Conservation (phyloP, 2,113 vertebrate species). For the Daboia siamensis region DNA sequence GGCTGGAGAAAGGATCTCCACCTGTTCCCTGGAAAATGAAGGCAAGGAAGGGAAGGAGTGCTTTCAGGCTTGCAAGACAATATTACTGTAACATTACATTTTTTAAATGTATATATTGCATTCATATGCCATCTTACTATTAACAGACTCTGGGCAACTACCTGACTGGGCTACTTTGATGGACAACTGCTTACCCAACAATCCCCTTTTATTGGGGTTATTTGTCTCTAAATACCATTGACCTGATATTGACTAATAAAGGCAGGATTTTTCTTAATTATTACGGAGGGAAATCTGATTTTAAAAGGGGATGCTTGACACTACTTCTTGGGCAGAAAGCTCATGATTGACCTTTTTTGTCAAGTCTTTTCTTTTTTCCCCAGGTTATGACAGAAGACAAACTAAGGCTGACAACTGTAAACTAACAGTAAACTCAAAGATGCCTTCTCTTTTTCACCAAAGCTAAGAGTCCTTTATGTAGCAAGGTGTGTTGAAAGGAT, state of each 20-base stretch:
- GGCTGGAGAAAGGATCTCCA: neutral
- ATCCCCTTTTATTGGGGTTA: neutral
- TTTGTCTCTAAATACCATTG: neutral
- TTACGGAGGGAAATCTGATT: neutral
- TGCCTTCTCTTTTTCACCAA: neutral
- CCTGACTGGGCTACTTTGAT: neutral
- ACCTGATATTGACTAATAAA: neutral
- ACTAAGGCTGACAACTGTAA: neutral
- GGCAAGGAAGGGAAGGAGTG: neutral
- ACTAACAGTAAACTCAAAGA: neutral
- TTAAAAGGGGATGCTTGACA: neutral
- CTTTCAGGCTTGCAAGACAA: neutral
- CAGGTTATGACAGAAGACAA: neutral
- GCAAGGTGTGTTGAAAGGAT: neutral
- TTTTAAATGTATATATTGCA: neutral
- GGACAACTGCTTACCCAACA: neutral
- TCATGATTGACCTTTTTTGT: neutral
- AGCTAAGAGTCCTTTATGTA: neutral
- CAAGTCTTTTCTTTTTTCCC: neutral
- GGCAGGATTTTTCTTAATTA: neutral
- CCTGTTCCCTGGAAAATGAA: neutral
- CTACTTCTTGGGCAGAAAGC: neutral
- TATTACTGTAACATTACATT: neutral
- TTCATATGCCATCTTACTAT: neutral
- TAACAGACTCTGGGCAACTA: neutral